Conservation (phyloP, 2,113 vertebrate genomes). For the Mesocricetus auratus region DNA sequence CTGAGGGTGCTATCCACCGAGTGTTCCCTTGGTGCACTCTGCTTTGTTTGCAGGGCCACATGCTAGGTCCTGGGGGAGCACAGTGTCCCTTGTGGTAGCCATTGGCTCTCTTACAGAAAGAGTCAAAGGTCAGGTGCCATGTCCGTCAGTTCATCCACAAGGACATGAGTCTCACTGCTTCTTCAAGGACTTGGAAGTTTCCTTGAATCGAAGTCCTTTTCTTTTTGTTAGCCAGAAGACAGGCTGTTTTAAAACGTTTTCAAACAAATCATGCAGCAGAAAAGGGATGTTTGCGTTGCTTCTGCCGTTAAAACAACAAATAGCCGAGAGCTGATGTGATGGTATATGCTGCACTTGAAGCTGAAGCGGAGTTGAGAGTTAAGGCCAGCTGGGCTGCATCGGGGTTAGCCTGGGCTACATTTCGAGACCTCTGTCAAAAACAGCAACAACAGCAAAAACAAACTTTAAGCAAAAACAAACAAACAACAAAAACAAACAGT, state of each 20-base stretch:
- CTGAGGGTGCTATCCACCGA: background rate
- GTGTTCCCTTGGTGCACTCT: background rate
- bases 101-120: background rate
- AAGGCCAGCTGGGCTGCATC: background rate
- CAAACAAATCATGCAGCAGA: background rate
- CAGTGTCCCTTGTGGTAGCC: background rate
- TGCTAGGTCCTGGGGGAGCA: accelerated
- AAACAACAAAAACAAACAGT: too few relatives aligned
- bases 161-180: accelerated
- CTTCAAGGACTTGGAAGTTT: background rate
- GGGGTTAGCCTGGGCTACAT: background rate
- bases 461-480: background rate
- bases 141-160: accelerated
- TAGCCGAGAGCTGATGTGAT: background rate
- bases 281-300: accelerated
- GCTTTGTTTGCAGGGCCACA: accelerated
- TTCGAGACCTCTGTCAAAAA: background rate
- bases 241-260: background rate
- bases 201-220: background rate
- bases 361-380: background rate
- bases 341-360: background rate
- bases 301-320: accelerated
- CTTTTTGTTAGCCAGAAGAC: background rate
- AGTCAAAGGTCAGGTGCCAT: accelerated
- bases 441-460: background rate